Percentiles rank a stretch among this genome's conserved stretches.
These are phyloP conservation scores for Heliconius ismenius DNA, from an alignment of 2,888 invertebrate species.

Conservation along the genomic window DNA sequence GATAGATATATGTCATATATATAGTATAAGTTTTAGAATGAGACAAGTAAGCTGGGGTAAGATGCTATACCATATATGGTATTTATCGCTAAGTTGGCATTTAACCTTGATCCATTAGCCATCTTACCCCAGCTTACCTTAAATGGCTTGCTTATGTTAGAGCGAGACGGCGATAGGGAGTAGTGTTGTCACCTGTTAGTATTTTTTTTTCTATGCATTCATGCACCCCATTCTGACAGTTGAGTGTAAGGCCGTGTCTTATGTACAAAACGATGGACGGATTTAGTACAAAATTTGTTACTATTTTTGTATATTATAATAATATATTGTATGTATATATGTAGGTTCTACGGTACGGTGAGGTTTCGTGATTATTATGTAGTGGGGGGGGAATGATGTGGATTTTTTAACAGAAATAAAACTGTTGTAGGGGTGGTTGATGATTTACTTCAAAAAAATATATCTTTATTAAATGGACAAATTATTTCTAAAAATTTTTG, in stretches of 20 bases:
- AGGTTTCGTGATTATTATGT: slow-evolving; percentile 52
- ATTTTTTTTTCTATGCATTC: slow-evolving; percentile 42
- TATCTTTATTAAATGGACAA: too few species aligned
- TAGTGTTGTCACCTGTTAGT: not conserved
- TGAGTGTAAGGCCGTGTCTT: slow-evolving; percentile 58
- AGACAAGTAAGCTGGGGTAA: too few species aligned
- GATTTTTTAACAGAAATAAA: too few species aligned
- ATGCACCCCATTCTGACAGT: slow-evolving; percentile 51
- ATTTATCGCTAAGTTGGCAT: too few species aligned
- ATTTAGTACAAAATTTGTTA: slow-evolving; percentile 81
- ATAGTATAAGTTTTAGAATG: not conserved
- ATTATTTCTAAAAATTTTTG: too few species aligned
- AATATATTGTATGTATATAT: slow-evolving; percentile 54
- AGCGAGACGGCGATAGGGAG: not conserved
- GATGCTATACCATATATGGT: too few species aligned
- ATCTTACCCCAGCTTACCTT: too few species aligned
- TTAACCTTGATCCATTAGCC: too few species aligned
- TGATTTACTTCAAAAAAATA: too few species aligned
- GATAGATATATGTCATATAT: slow-evolving; percentile 5
- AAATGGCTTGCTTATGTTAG: not conserved
- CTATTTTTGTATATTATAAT: slow-evolving; percentile 74
- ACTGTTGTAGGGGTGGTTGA: too few species aligned
- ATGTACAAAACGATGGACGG: slow-evolving; percentile 75
- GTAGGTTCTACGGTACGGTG: slow-evolving; percentile 64
- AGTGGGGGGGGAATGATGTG: slow-evolving; percentile 52